phyloP scores from a whole-genome alignment of 2,113 vertebrate species.

The Coturnix japonica region DNA sequence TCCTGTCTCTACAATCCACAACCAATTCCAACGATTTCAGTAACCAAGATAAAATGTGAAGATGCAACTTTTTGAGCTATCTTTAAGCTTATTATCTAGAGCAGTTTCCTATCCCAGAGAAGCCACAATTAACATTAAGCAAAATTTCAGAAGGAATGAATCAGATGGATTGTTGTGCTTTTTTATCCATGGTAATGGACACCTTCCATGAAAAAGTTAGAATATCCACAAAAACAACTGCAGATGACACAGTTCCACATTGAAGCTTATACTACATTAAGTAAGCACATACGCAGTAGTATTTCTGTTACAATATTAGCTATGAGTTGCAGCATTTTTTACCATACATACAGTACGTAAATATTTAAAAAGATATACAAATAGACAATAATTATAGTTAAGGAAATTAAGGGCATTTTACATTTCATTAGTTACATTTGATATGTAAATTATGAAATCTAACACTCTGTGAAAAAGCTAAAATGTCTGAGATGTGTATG shows the following conservation, averaged over 20 bases:
- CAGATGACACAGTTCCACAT: slow-evolving; percentile 53
- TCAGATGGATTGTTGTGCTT: not conserved
- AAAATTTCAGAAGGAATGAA: slow-evolving; percentile 27
- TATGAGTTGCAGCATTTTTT: not conserved
- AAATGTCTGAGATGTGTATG: not conserved
- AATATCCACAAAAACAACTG: slow-evolving; percentile 31
- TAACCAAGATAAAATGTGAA: not conserved
- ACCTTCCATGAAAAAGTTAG: slow-evolving; percentile 14
- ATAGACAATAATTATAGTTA: not conserved
- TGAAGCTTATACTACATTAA: not conserved
- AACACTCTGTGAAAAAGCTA: not conserved
- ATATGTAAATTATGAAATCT: not conserved
- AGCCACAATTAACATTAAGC: not conserved
- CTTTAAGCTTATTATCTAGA: not conserved
- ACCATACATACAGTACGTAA: not conserved
- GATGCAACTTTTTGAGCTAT: not conserved
- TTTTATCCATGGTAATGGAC: not conserved
- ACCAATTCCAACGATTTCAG: not conserved
- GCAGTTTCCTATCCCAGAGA: not conserved
- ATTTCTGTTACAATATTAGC: not conserved
- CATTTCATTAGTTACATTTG: not conserved
- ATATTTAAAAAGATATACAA: slow-evolving; percentile 2
- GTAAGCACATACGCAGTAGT: not conserved
- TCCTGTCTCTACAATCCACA: not conserved
- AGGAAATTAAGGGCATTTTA: not conserved